Evolutionary conservation across 2,797 vertebrate species (phyloP).

Genomic region (Halcyon leucocephala): DNA sequence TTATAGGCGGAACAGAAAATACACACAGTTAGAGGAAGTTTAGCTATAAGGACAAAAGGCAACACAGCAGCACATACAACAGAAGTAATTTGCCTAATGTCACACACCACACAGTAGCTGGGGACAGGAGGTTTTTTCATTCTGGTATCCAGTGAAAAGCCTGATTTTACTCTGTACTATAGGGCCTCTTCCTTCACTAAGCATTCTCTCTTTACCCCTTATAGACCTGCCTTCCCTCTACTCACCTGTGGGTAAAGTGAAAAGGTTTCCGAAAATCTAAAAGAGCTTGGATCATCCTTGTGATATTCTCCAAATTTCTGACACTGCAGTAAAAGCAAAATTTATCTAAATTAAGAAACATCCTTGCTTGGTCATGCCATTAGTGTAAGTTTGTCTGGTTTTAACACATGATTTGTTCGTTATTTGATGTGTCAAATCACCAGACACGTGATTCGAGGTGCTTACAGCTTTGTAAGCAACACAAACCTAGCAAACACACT

Average conservation of each 20-base stretch:
- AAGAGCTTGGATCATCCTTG: conserved; percentile 97
- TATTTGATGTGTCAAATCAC: neutral
- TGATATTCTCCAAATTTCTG: conserved; percentile 99
- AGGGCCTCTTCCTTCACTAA: neutral
- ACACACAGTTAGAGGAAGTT: neutral
- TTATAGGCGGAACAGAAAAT: neutral
- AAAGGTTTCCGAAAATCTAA: conserved; percentile 97
- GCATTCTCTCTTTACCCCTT: neutral
- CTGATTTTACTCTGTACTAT: neutral
- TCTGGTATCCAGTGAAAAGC: neutral
- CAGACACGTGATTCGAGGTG: neutral
- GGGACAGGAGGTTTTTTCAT: neutral
- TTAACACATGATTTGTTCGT: neutral
- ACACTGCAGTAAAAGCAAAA: conserved; percentile 82
- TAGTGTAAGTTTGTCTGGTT: neutral
- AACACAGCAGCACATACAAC: neutral
- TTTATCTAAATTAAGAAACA: neutral
- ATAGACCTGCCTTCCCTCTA: neutral
- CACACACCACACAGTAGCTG: neutral
- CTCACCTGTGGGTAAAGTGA: conserved; percentile 96
- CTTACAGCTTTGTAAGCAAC: neutral
- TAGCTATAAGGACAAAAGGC: neutral
- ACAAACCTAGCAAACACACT: neutral
- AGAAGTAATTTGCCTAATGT: neutral
- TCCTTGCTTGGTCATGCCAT: neutral